Base-by-base conservation (phyloP, 2,113 vertebrate species). In the Xyliphius kryptos region DNA sequence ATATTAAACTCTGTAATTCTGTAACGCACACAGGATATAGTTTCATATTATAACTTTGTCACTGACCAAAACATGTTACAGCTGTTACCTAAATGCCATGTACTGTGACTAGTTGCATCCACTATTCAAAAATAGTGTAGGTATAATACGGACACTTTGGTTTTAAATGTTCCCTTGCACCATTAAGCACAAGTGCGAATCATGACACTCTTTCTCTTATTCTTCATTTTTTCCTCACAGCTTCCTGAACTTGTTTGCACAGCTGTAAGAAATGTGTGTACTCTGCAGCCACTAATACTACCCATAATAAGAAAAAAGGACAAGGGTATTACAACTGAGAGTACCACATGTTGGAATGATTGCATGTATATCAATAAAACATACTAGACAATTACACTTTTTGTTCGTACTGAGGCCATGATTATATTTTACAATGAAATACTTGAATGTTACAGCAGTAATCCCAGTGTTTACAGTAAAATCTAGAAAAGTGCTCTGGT, bases 201-300 rank as follows among this genome's bases (percentile, higher is more conserved):
- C 61, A 66, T 60, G 70, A 56, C 63, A 64, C 38, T 13, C 54
- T 11, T 44, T 56, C 61, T 48, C 43, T 69, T 22, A 61, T 61
- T 72, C 61, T 63, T 36, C 11, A 19, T 19, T 26, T 56, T 47
- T 61, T 16, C 7, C 48, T 19, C 50, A n/a, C n/a, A 10, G 9
- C 0, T 61, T 64, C 51, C 44, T 20, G 11, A 65, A 67, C 50
- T 58, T 78, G 69, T 76, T 78, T 74, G 55, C 58, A 72, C 76
- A 78, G 74, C 76, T 78, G 76, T 51, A 60, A 13, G 37, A 72
- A 76, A 76, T 62, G 55, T 74, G 76, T 72, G 64, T 57, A 60
- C 56, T 62, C 17, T 55, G 66, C 71, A 69, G 58, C 71, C 69
- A 68, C 9, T 46, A 46, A 58, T 43, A 10, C 70, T 48, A 26